Base-by-base conservation (phyloP, 2,113 vertebrate species). In the Motacilla alba region DNA sequence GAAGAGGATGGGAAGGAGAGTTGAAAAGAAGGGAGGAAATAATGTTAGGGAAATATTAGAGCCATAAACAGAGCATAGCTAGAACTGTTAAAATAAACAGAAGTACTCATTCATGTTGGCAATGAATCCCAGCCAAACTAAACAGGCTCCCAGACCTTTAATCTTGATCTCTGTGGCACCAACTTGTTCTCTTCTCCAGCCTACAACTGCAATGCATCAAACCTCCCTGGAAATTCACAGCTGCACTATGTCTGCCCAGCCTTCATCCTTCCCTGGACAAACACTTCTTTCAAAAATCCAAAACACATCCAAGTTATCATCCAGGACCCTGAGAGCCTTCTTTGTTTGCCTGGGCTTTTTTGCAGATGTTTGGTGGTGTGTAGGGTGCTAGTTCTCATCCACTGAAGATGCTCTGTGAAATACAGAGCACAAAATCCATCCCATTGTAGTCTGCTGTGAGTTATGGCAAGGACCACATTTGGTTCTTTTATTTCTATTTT, bases 41-140 rank as follows among this genome's bases (percentile, higher is more conserved):
- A 41, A 73, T 58, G 17, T 69, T 58, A 58, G 37, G 80, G 73
- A 96, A 96, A 87, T 62, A 33, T 60, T 94, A 33, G 37, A 86
- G 44, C 33, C 62, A 86, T 55, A 89, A 93, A 94, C 75, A 53
- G 49, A 41, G 50, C 75, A 74, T 79, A 50, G 43, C 14, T 77
- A 60, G 30, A 81, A 58, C 43, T 62, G 52, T 87, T 96, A 80
- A 95, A 93, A 95, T 78, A 93, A 94, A 94, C 87, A 86, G 59
- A 53, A 90, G 67, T 27, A 62, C 67, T 39, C 44, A 78, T 84
- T 85, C 89, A 63, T 92, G 58, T 33, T 84, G 68, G 43, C 83
- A 91, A 41, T 88, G 84, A 93, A 85, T 67, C 69, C 21, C 19
- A 84, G 78, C 46, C 53, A 95, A 96, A 59, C 77, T 30, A 95